Percentiles rank a stretch among this genome's conserved stretches.
phyloP scores from a whole-genome alignment of 2,113 vertebrate species.

The Lepus europaeus region DNA sequence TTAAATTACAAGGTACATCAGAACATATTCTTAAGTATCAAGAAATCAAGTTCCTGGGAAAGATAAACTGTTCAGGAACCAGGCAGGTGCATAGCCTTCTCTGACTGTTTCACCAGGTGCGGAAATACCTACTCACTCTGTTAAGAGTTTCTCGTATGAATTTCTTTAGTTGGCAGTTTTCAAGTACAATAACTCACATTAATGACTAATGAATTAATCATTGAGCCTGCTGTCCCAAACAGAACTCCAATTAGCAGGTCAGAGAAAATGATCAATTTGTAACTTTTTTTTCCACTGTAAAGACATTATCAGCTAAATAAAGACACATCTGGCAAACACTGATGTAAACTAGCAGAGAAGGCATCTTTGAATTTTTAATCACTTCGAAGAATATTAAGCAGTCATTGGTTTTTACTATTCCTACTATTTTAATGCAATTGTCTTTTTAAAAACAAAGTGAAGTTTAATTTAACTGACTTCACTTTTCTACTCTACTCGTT shows the following conservation, averaged over 20 bases:
- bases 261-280: slow-evolving; percentile 12
- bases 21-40: neutral
- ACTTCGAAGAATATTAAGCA: slow-evolving; percentile 20
- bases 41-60: slow-evolving; percentile 32
- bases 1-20: slow-evolving; percentile 83
- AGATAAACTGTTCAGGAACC: slow-evolving; percentile 36
- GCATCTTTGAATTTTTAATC: slow-evolving; percentile 10
- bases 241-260: slow-evolving; percentile 44
- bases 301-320: neutral
- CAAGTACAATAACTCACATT: slow-evolving; percentile 50
- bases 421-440: neutral
- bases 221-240: slow-evolving; percentile 53
- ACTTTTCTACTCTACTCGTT: slow-evolving; percentile 31
- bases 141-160: neutral
- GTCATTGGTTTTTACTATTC: neutral
- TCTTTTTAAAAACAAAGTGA: neutral
- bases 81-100: neutral
- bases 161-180: neutral
- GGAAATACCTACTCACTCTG: neutral
- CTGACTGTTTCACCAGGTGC: neutral
- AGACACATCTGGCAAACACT: neutral
- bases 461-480: neutral
- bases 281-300: slow-evolving; percentile 51
- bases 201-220: slow-evolving; percentile 42
- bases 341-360: neutral